Percentiles rank a stretch among this genome's conserved stretches.
These are phyloP conservation scores for Baryphthengus martii DNA, from an alignment of 2,113 vertebrate species.

Conservation along the genomic window DNA sequence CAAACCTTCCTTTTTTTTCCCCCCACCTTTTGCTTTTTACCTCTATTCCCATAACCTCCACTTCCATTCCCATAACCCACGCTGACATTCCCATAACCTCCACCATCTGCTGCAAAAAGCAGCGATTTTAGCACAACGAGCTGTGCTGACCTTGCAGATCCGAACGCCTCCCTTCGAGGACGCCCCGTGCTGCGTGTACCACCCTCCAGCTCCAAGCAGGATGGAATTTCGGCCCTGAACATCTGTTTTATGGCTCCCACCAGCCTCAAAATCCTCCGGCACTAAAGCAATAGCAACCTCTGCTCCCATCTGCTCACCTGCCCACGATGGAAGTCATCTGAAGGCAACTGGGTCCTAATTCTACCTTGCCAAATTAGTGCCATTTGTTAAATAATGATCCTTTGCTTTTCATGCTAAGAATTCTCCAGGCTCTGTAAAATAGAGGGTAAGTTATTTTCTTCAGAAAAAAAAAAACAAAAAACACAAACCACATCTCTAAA, in stretches of 20 bases:
- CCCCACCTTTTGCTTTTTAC: too few species aligned
- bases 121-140: rapidly evolving
- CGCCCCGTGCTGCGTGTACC: rapidly evolving
- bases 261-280: neutral
- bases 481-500: neutral
- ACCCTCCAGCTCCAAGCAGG: rapidly evolving
- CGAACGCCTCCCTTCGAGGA: rapidly evolving
- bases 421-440: neutral
- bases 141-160: neutral
- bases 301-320: neutral
- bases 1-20: neutral
- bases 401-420: neutral
- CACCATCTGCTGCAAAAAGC: too few species aligned
- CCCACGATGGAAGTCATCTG: neutral
- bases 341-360: neutral
- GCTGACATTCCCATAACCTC: rapidly evolving
- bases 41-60: rapidly evolving
- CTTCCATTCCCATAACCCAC: neutral
- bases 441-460: neutral
- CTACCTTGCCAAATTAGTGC: neutral
- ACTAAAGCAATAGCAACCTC: neutral
- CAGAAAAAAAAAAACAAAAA: neutral
- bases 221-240: neutral
- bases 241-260: neutral
- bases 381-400: neutral